A percentile compares a stretch with the other conserved stretches of the same genome.
Evolutionary conservation across 2,113 vertebrate species (phyloP).

Genomic region (Elephantulus edwardii): DNA sequence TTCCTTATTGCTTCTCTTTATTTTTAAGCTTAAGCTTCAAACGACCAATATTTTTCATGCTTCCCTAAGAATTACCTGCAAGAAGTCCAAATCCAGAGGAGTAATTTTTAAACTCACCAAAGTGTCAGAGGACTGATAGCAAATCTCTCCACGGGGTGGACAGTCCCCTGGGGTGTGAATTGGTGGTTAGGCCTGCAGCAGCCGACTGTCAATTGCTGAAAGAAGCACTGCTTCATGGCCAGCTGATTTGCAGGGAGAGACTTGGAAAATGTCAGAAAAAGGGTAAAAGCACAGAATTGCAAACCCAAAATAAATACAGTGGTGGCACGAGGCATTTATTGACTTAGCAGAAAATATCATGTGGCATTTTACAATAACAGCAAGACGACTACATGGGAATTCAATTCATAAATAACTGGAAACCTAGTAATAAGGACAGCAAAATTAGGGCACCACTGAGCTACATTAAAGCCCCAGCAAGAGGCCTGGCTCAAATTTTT

Average conservation of each 20-base stretch:
- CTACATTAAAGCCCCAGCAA: constrained; percentile 56
- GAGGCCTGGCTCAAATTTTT: constrained; percentile 41
- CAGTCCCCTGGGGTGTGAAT: constrained; percentile 58
- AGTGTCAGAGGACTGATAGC: constrained; percentile 60
- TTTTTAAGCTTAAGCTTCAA: constrained; percentile 47
- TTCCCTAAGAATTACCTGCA: constrained; percentile 55
- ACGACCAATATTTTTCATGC: constrained; percentile 33
- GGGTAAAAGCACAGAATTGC: constrained; percentile 62
- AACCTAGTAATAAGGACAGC: constrained; percentile 39
- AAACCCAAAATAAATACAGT: constrained; percentile 70
- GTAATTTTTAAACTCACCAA: constrained; percentile 70
- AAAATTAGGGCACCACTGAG: constrained; percentile 17
- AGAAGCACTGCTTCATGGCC: constrained; percentile 15
- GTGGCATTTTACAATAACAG: constrained; percentile 69
- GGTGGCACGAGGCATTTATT: constrained; percentile 57
- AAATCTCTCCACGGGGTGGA: constrained; percentile 51
- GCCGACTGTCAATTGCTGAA: constrained; percentile 51
- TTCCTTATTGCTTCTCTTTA: constrained; percentile 26
- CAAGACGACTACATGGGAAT: constrained; percentile 65
- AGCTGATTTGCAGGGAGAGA: constrained; percentile 59
- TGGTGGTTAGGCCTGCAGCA: constrained; percentile 19
- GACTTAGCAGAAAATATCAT: constrained; percentile 70
- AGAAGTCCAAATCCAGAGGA: constrained; percentile 51
- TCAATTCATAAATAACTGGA: constrained; percentile 69
- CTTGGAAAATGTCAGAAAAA: constrained; percentile 73